These are phyloP conservation scores for Stegodyphus mimosarum DNA, from an alignment of 1,140 invertebrate species.

Conservation along the genomic window DNA sequence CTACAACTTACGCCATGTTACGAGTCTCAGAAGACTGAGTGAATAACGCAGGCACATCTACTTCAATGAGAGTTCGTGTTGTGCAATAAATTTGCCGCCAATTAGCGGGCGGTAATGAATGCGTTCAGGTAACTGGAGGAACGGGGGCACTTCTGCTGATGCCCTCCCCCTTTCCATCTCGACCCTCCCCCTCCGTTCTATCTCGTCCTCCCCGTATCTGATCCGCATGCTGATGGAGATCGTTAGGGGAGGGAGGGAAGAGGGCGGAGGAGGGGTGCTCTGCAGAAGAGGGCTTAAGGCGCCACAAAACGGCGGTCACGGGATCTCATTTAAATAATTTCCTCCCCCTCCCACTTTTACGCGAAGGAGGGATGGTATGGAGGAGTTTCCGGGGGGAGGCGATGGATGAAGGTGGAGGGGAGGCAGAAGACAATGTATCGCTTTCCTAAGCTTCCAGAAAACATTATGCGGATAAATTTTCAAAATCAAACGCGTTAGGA, in stretches of 20 bases:
- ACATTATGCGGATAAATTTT: conserved; percentile 59
- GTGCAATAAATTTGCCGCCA: conserved; percentile 48
- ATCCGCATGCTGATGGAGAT: conserved; percentile 45
- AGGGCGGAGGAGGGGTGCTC: not conserved
- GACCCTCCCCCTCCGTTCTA: not conserved
- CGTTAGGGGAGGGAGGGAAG: conserved; percentile 13
- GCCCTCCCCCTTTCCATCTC: not conserved
- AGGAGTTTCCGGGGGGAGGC: no score
- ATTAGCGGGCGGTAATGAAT: conserved; percentile 54
- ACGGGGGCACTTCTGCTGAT: not conserved
- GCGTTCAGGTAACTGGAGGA: conserved; percentile 24
- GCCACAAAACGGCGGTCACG: conserved; percentile 56
- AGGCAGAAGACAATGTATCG: conserved; percentile 55
- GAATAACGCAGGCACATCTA: no score
- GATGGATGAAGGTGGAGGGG: not conserved
- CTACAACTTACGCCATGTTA: no score
- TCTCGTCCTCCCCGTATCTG: conserved; percentile 5
- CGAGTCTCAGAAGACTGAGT: no score
- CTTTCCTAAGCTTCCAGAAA: conserved; percentile 48
- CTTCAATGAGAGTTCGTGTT: conserved; percentile 2
- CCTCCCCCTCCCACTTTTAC: conserved; percentile 1
- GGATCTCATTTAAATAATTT: conserved; percentile 61
- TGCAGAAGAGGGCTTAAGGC: conserved; percentile 47
- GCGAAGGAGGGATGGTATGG: no score
- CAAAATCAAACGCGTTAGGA: conserved; percentile 59